Conservation (phyloP, 1,140 invertebrate genomes). For the fruit fly (Drosophila melanogaster) region Release_6_plus_ISO1_MT NT_033777.3:20699001-20699500, state of each 20-base stretch:
- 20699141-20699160: constrained; percentile 21
- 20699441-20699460: neutral
- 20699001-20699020: constrained; percentile 81
- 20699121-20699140: constrained; percentile 13
- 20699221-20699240: constrained; percentile 31
- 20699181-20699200: constrained; percentile 19
- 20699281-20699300: constrained; percentile 40
- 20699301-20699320: constrained; percentile 42
- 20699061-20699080: constrained; percentile 54
- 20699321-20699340: constrained; percentile 12
- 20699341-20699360: constrained; percentile 12
- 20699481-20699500: neutral
- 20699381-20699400: constrained; percentile 7
- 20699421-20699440: constrained; percentile 5
- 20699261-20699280: constrained; percentile 26
- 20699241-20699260: constrained; percentile 49
- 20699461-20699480: neutral
- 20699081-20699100: constrained; percentile 44
- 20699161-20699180: neutral
- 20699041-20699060: constrained; percentile 70
- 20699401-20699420: constrained; percentile 4
- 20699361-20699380: constrained; percentile 11
- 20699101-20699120: constrained; percentile 13
- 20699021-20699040: constrained; percentile 71
- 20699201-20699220: constrained; percentile 47